Conservation (phyloP, 2,113 vertebrate genomes). For the Mastomys coucha region DNA sequence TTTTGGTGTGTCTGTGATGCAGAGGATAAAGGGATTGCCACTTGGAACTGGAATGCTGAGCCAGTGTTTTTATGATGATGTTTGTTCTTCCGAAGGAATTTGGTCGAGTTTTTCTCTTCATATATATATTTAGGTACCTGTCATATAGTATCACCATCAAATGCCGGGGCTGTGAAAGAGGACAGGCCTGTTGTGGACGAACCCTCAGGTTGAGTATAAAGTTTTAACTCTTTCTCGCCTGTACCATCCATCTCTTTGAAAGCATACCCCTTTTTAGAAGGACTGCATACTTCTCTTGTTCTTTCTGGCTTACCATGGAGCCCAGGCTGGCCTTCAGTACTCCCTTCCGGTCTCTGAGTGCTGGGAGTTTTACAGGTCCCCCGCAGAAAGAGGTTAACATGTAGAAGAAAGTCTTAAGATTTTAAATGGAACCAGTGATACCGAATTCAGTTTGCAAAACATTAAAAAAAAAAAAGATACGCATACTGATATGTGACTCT, state of each 20-base stretch:
- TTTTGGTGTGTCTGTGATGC: not conserved
- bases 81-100: not conserved
- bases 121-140: not conserved
- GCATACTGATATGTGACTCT: not conserved
- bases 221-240: not conserved
- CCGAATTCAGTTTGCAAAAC: slow-evolving; percentile 1
- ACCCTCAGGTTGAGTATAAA: not conserved
- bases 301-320: not conserved
- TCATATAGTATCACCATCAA: not conserved
- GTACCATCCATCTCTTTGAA: not conserved
- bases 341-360: not conserved
- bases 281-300: not conserved
- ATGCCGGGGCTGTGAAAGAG: not conserved
- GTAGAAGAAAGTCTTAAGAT: not conserved
- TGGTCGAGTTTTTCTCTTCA: not conserved
- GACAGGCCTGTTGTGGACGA: not conserved
- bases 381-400: not conserved
- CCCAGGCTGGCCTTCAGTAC: not conserved
- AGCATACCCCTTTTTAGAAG: not conserved
- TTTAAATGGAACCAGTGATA: not conserved
- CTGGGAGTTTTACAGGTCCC: not conserved
- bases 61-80: not conserved
- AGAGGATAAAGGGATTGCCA: not conserved
- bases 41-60: not conserved
- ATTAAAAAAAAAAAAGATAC: not conserved